Evolutionary conservation across 2,797 vertebrate species (phyloP).

Genomic region (Hydrocynus forskahlii): DNA sequence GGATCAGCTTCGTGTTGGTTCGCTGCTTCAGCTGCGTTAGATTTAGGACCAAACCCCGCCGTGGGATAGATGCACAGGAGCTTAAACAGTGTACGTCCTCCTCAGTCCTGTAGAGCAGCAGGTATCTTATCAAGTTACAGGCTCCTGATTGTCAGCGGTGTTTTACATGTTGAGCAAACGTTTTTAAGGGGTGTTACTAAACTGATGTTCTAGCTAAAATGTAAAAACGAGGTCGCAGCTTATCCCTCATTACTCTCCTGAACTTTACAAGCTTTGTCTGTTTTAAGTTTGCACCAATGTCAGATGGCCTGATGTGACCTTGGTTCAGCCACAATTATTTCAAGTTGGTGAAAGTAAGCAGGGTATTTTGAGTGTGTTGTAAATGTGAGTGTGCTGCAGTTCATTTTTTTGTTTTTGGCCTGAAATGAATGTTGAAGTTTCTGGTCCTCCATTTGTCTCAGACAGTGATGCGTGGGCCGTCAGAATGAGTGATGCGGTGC

Average conservation of each 20-base stretch:
- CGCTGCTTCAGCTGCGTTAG: background rate
- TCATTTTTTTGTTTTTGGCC: background rate
- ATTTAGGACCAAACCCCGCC: background rate
- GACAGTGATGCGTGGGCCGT: background rate
- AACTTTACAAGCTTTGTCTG: background rate
- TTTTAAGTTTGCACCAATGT: background rate
- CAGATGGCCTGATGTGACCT: background rate
- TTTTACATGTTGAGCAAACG: background rate
- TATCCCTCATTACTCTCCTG: too few relatives aligned
- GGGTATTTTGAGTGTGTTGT: background rate
- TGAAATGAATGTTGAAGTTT: background rate
- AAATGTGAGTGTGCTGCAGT: background rate
- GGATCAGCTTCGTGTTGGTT: background rate
- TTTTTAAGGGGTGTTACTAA: background rate
- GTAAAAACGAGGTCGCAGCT: too few relatives aligned
- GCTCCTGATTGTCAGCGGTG: background rate
- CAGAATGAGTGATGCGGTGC: background rate
- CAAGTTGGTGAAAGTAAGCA: background rate
- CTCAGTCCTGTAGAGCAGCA: background rate
- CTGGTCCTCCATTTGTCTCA: background rate
- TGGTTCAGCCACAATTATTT: background rate
- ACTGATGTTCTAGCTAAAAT: background rate
- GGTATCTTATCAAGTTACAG: too few relatives aligned
- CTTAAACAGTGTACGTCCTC: background rate
- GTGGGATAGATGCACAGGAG: background rate